phyloP scores from a whole-genome alignment of 2,113 vertebrate species.

The Vulpes lagopus region DNA sequence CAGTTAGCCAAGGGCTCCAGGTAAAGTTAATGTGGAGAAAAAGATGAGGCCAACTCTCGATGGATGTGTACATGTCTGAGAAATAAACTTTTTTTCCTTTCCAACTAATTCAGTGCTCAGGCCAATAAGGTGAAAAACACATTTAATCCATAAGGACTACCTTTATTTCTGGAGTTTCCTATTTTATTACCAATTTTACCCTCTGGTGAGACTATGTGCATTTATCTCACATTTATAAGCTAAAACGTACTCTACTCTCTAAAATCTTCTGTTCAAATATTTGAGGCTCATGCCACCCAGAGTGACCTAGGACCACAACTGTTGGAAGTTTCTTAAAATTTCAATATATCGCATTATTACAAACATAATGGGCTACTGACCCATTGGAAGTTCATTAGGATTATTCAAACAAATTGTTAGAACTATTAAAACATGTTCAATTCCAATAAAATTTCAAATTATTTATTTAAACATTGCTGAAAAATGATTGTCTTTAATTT shows the following conservation, averaged over 20 bases:
- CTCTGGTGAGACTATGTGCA: neutral
- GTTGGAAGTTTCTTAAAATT: neutral
- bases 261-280: neutral
- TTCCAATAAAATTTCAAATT: neutral
- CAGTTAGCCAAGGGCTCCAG: neutral
- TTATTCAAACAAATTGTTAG: neutral
- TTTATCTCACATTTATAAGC: neutral
- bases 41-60: neutral
- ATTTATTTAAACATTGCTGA: neutral
- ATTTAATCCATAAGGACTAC: neutral
- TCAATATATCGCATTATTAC: neutral
- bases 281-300: neutral
- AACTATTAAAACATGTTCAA: neutral
- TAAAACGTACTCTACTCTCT: neutral
- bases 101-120: neutral
- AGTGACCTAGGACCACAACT: neutral
- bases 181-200: neutral
- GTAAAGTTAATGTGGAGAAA: neutral
- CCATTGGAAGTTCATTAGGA: neutral
- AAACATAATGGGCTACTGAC: neutral
- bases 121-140: neutral
- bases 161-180: neutral
- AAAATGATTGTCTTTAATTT: neutral
- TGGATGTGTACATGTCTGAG: neutral
- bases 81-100: neutral